phyloP scores from a whole-genome alignment of 2,113 vertebrate species.

The Paratilapia polleni region DNA sequence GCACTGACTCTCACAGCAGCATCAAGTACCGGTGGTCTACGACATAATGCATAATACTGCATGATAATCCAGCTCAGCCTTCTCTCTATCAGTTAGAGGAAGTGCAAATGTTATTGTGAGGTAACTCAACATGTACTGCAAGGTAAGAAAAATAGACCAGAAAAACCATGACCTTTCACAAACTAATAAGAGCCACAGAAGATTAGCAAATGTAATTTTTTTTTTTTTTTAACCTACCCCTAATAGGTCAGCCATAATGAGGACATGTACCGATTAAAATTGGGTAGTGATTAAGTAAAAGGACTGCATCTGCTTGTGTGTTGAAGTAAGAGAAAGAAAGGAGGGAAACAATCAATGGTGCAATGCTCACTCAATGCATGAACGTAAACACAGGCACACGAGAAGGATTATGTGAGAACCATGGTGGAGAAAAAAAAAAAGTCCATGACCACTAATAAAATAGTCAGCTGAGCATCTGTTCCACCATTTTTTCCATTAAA shows the following conservation, averaged over 20 bases:
- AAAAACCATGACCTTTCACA: background rate
- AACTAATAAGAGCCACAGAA: background rate
- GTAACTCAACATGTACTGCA: background rate
- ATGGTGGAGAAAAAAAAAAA: too few species aligned
- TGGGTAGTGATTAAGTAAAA: slow-evolving; percentile 14
- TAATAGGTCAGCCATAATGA: slow-evolving; percentile 35
- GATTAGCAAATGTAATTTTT: background rate
- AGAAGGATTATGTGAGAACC: too few species aligned
- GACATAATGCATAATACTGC: background rate
- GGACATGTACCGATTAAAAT: slow-evolving; percentile 17
- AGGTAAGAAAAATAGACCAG: too few species aligned
- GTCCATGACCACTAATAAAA: background rate
- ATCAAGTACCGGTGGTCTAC: background rate
- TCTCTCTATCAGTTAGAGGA: background rate
- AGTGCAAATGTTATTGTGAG: background rate
- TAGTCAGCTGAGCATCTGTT: background rate
- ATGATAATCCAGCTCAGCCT: background rate
- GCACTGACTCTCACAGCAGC: background rate
- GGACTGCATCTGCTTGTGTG: background rate
- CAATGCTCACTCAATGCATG: too few species aligned
- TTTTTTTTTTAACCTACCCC: background rate
- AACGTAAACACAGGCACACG: too few species aligned
- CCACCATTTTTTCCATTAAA: background rate
- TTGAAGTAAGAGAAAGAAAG: background rate
- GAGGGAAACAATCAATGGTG: background rate